A percentile compares a stretch with the other conserved stretches of the same genome.
Evolutionary conservation across 2,113 vertebrate species (phyloP).

Genomic region (Poeciliopsis prolifica): DNA sequence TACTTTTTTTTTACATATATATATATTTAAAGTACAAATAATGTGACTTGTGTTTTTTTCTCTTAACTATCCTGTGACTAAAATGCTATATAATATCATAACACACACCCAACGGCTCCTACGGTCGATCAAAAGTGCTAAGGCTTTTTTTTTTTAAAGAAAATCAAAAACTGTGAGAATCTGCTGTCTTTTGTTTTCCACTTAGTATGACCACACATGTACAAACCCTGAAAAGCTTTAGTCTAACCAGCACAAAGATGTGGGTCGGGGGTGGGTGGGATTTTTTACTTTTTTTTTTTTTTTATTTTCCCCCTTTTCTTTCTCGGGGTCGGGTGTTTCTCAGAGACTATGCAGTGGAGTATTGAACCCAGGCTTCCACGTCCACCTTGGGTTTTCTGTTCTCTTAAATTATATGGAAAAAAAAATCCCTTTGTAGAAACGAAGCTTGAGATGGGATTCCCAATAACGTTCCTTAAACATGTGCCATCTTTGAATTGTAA

Average conservation of each 20-base stretch:
- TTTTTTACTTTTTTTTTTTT: not conserved
- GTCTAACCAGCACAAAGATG: conserved; percentile 85
- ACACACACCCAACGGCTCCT: conserved; percentile 71
- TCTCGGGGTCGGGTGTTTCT: conserved; percentile 46
- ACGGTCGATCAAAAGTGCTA: conserved; percentile 73
- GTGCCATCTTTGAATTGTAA: conserved; percentile 81
- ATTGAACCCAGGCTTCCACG: conserved; percentile 79
- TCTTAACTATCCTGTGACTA: conserved; percentile 78
- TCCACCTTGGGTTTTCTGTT: conserved; percentile 68
- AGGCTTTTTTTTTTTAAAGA: conserved; percentile 20
- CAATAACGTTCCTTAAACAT: conserved; percentile 74
- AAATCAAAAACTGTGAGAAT: conserved; percentile 79
- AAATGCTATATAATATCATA: conserved; percentile 63
- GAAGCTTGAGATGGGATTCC: conserved; percentile 64
- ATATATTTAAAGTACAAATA: conserved; percentile 68
- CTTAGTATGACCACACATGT: conserved; percentile 64
- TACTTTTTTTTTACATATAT: conserved; percentile 55
- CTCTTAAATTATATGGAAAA: conserved; percentile 45
- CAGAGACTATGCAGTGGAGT: conserved; percentile 84
- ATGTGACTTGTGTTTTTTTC: conserved; percentile 70
- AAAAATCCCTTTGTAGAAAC: conserved; percentile 23
- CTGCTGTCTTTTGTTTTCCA: conserved; percentile 73
- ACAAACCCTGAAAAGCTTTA: conserved; percentile 84
- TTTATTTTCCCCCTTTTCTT: too few species aligned
- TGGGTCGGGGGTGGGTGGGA: conserved; percentile 50